Percentiles rank a stretch among this genome's conserved stretches.
Conservation (phyloP, 2,797 vertebrate species). For the Okamejei kenojei region DNA sequence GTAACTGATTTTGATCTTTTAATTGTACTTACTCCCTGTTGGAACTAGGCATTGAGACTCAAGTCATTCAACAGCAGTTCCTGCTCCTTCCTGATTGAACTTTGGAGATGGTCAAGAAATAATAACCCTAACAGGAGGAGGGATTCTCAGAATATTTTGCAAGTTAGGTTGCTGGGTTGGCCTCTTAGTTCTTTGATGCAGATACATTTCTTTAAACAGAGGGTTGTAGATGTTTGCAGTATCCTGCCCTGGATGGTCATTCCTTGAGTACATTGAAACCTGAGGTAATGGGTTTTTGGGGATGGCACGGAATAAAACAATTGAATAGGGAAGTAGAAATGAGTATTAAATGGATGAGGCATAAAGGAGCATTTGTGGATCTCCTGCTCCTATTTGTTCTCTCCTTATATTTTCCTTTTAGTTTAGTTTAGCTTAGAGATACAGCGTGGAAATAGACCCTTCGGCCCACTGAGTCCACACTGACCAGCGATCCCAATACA, state of each 20-base stretch:
- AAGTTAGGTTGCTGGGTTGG: neutral
- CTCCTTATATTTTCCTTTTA: neutral
- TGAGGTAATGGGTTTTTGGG: too few relatives aligned
- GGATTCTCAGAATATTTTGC: neutral
- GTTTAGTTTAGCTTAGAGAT: too few relatives aligned
- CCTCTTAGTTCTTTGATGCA: neutral
- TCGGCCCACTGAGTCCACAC: too few relatives aligned
- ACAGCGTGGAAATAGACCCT: too few relatives aligned
- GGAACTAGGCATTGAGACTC: neutral
- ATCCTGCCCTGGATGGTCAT: neutral
- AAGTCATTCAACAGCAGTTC: neutral
- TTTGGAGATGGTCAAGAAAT: neutral
- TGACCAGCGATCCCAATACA: too few relatives aligned
- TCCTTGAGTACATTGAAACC: too few relatives aligned
- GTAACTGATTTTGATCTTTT: neutral
- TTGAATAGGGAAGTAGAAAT: neutral
- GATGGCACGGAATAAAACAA: neutral
- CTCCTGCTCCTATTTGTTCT: neutral
- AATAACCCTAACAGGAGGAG: neutral
- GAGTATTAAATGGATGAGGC: neutral
- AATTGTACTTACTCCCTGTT: neutral
- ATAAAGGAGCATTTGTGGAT: neutral
- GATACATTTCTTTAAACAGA: neutral
- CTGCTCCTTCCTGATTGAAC: neutral
- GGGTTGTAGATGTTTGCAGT: neutral